phyloP scores from a whole-genome alignment of 2,797 vertebrate genomes.

The Eulemur albifrons region DNA sequence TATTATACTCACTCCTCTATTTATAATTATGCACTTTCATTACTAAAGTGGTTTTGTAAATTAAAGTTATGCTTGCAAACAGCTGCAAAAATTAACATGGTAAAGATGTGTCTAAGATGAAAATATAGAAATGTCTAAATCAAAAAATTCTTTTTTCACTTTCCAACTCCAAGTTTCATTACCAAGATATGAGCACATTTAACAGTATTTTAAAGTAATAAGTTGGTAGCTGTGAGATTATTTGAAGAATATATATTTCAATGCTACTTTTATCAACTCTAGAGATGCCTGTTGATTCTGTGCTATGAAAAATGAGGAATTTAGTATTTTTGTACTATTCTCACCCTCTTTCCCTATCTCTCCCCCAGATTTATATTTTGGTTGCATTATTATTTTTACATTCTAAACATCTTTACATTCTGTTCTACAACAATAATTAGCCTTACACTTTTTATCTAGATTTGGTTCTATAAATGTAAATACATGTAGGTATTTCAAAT shows the following conservation, averaged over 20 bases:
- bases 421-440: neutral
- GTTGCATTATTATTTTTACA: neutral
- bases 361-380: neutral
- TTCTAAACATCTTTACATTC: neutral
- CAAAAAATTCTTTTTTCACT: neutral
- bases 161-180: neutral
- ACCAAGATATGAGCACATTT: neutral
- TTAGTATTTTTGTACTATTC: neutral
- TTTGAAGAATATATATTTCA: neutral
- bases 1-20: neutral
- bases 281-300: neutral
- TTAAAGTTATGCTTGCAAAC: neutral
- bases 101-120: neutral
- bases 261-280: neutral
- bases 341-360: neutral
- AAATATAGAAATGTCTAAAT: neutral
- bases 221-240: neutral
- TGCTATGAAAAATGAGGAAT: neutral
- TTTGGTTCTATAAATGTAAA: neutral
- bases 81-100: neutral
- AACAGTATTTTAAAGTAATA: neutral
- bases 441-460: neutral
- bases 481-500: neutral
- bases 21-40: neutral
- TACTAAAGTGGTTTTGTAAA: neutral